Conservation (phyloP, 1,140 invertebrate species). For the Scylla paramamosain region DNA sequence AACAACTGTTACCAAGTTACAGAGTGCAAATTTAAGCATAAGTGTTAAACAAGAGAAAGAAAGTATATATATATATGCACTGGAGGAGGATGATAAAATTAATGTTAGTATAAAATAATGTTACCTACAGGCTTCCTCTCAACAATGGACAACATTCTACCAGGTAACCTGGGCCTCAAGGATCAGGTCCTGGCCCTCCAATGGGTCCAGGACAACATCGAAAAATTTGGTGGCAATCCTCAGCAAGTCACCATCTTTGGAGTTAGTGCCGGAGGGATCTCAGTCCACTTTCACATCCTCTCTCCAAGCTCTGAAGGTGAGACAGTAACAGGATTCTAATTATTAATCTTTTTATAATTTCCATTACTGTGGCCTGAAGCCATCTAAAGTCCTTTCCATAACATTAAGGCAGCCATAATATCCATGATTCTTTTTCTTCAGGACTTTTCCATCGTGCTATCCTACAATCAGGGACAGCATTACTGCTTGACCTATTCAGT, state of each 20-base stretch:
- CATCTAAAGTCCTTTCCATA: not conserved
- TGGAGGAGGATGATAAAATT: too few relatives aligned
- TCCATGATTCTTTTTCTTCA: not conserved
- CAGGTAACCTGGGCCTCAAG: conserved; percentile 82
- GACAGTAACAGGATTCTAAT: not conserved
- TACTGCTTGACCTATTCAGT: not conserved
- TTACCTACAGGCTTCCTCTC: conserved; percentile 30
- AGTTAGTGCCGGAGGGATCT: conserved; percentile 84
- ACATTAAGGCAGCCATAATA: not conserved
- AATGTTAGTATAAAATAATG: too few relatives aligned
- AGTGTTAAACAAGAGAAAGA: too few relatives aligned
- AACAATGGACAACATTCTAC: conserved; percentile 77
- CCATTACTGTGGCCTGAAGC: not conserved
- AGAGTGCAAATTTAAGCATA: too few relatives aligned
- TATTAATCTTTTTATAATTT: not conserved
- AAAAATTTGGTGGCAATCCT: conserved; percentile 83
- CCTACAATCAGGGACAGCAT: not conserved
- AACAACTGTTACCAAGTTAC: too few relatives aligned
- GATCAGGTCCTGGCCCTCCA: conserved; percentile 83
- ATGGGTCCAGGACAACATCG: conserved; percentile 82
- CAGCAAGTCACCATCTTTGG: conserved; percentile 84
- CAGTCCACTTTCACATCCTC: conserved; percentile 83
- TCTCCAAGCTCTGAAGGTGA: conserved; percentile 79
- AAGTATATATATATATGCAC: too few relatives aligned
- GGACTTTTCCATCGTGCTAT: not conserved